Evolutionary conservation across 2,797 vertebrate genomes (phyloP).

Genomic region (Mionectes olivaceus): DNA sequence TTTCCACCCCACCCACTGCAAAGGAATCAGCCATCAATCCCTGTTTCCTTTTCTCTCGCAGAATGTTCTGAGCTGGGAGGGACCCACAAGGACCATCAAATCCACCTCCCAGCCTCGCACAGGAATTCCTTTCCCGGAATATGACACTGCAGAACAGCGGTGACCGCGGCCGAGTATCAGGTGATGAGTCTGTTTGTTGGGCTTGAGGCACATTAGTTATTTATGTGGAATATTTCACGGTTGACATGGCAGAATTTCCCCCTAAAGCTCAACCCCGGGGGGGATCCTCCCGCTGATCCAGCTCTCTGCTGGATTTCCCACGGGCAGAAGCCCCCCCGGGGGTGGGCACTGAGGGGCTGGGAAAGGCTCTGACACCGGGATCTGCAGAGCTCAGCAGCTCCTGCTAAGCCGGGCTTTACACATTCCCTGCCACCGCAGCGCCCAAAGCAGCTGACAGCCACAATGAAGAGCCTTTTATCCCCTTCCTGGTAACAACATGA

Average conservation of each 20-base stretch:
- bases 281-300: rapidly evolving
- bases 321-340: neutral
- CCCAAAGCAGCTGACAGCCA: neutral
- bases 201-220: rapidly evolving
- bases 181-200: rapidly evolving
- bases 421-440: neutral
- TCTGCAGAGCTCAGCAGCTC: constrained; percentile 15
- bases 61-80: neutral
- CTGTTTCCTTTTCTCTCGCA: neutral
- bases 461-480: neutral
- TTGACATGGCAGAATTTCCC: neutral
- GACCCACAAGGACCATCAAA: neutral
- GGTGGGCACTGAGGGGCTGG: neutral
- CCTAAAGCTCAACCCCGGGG: rapidly evolving
- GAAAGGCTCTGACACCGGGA: neutral
- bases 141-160: neutral
- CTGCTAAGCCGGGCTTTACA: neutral
- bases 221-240: rapidly evolving
- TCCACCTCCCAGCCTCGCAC: neutral
- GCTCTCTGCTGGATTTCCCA: neutral
- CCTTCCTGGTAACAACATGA: neutral
- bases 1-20: neutral
- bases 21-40: neutral
- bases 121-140: neutral
- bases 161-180: neutral